Evolutionary conservation across 1,140 invertebrate genomes (phyloP).

Genomic region (Hycleus phaleratus): DNA sequence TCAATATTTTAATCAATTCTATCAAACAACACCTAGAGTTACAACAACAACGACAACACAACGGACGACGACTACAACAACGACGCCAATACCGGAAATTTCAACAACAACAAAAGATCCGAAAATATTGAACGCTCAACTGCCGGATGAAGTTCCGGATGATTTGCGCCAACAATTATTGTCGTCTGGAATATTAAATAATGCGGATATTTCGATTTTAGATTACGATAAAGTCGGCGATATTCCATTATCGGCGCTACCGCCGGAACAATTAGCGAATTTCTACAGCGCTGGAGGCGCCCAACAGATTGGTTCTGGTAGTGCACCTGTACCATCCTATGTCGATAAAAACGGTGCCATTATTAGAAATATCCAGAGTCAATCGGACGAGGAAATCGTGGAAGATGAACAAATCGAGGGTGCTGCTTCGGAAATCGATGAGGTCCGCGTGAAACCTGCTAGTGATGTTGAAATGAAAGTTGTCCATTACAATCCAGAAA

Average conservation of each 20-base stretch:
- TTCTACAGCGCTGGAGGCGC: conserved; percentile 71
- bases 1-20: conserved; percentile 7
- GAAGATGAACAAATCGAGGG: conserved; percentile 33
- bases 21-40: conserved; percentile 21
- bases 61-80: conserved; percentile 39
- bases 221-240: conserved; percentile 85
- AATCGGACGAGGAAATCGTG: background rate
- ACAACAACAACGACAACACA: background rate
- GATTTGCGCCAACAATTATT: conserved; percentile 73
- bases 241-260: conserved; percentile 70
- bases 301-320: conserved; percentile 53
- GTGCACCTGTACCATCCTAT: conserved; percentile 56
- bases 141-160: conserved; percentile 81
- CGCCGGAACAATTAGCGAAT: conserved; percentile 77
- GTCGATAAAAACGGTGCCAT: conserved; percentile 50
- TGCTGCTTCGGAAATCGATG: conserved; percentile 45
- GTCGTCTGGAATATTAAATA: conserved; percentile 76
- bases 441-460: conserved; percentile 45
- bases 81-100: conserved; percentile 33
- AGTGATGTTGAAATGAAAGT: conserved; percentile 75
- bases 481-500: conserved; percentile 67
- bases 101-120: conserved; percentile 39
- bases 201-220: conserved; percentile 76
- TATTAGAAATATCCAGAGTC: conserved; percentile 13
- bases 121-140: conserved; percentile 49